Percentiles rank a stretch among this genome's conserved stretches.
phyloP scores from a whole-genome alignment of 1,140 invertebrate genomes.

The Cheumatopsyche charites region DNA sequence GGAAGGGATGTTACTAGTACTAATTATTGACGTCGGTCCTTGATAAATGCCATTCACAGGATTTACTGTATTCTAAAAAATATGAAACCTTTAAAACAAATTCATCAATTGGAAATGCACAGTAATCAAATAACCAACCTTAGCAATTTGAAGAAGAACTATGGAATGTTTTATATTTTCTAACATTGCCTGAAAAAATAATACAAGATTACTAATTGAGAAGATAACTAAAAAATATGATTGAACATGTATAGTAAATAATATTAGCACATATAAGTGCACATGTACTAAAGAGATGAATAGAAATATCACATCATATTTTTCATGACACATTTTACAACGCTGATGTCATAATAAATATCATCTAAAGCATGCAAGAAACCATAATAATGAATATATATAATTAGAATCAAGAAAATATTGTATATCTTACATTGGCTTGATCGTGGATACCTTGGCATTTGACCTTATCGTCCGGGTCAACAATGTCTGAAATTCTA shows the following conservation, averaged over 20 bases:
- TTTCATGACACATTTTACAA: too few relatives aligned
- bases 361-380: neutral
- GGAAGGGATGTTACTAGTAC: constrained; percentile 41
- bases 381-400: constrained; percentile 4
- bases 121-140: constrained; percentile 67
- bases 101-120: too few relatives aligned
- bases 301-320: too few relatives aligned
- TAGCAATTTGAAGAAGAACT: constrained; percentile 95
- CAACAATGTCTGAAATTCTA: constrained; percentile 68
- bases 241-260: too few relatives aligned
- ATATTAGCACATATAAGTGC: too few relatives aligned
- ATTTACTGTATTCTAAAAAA: constrained; percentile 81
- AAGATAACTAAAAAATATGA: neutral
- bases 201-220: constrained; percentile 28
- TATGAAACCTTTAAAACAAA: too few relatives aligned
- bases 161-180: constrained; percentile 97
- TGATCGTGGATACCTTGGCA: constrained; percentile 69
- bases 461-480: constrained; percentile 69
- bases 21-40: constrained; percentile 55
- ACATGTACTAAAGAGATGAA: too few relatives aligned
- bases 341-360: too few relatives aligned
- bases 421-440: constrained; percentile 63
- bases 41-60: constrained; percentile 85
- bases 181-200: constrained; percentile 74
- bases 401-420: constrained; percentile 12